Evolutionary conservation across 2,797 vertebrate genomes (phyloP).

Genomic region (Acrossocheilus wenchowensis): DNA sequence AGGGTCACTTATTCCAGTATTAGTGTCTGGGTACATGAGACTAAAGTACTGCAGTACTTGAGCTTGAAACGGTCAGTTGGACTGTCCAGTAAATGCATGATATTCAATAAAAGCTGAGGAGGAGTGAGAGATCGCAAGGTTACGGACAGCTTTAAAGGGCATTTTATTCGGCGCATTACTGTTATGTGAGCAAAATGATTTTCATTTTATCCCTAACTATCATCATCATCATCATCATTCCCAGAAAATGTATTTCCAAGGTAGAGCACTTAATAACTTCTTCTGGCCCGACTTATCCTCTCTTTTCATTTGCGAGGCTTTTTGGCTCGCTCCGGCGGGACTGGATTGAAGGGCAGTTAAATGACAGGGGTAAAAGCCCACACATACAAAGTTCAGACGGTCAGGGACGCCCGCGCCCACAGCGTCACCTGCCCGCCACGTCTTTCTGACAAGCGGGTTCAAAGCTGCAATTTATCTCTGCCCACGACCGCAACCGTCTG

Average conservation of each 20-base stretch:
- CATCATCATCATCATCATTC: not conserved
- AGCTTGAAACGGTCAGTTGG: not conserved
- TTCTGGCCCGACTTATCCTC: not conserved
- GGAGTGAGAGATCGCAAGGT: not conserved
- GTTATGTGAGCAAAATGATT: conserved; percentile 1
- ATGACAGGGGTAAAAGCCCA: conserved; percentile 30
- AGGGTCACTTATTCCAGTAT: not conserved
- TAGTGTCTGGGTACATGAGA: not conserved
- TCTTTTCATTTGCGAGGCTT: not conserved
- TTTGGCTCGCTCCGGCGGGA: not conserved
- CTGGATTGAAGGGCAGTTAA: conserved; percentile 22
- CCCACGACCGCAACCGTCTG: not conserved
- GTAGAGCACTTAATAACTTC: conserved; percentile 4
- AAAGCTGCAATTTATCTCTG: conserved; percentile 49
- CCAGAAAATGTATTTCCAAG: not conserved
- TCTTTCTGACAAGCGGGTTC: conserved; percentile 37
- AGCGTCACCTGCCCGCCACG: conserved; percentile 28
- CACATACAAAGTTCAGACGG: conserved; percentile 22
- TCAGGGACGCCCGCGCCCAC: not conserved
- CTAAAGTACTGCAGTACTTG: not conserved
- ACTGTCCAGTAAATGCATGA: not conserved
- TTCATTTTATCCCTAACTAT: conserved; percentile 1
- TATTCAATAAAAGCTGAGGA: not conserved
- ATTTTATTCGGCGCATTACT: not conserved
- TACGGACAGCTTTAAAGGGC: not conserved